Evolutionary conservation across 1,140 invertebrate genomes (phyloP).

Genomic region (Caenorhabditis brenneri): DNA sequence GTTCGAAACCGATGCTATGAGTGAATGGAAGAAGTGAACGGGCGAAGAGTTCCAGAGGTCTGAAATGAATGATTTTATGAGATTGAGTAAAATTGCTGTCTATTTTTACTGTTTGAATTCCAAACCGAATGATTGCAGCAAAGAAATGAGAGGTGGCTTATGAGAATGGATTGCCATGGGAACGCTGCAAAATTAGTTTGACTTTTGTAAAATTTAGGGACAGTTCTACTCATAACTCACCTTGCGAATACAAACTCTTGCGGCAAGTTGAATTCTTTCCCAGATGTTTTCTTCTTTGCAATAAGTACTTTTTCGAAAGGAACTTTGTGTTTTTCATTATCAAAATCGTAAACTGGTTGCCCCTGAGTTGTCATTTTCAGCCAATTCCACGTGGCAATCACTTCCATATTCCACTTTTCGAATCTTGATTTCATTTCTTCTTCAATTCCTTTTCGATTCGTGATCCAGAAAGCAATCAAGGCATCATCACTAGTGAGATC

Average conservation of each 20-base stretch:
- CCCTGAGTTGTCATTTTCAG: slow-evolving; percentile 82
- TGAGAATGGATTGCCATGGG: slow-evolving; percentile 89
- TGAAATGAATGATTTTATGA: slow-evolving; percentile 44
- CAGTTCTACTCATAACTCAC: not conserved
- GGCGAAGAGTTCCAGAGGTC: slow-evolving; percentile 83
- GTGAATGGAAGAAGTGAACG: slow-evolving; percentile 80
- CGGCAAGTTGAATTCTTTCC: not conserved
- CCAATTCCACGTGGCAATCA: slow-evolving; percentile 83
- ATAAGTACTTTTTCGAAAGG: slow-evolving; percentile 83
- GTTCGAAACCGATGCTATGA: slow-evolving; percentile 53
- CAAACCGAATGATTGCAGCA: slow-evolving; percentile 76
- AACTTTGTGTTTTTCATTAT: slow-evolving; percentile 78
- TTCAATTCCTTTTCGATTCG: slow-evolving; percentile 53
- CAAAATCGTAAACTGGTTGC: slow-evolving; percentile 78
- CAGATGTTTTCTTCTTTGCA: slow-evolving; percentile 72
- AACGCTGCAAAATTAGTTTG: slow-evolving; percentile 76
- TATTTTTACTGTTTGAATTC: slow-evolving; percentile 72
- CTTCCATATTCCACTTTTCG: slow-evolving; percentile 79
- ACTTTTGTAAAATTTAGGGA: not conserved
- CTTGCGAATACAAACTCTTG: slow-evolving; percentile 41
- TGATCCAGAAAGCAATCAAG: slow-evolving; percentile 61
- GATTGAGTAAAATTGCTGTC: not conserved
- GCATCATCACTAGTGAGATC: slow-evolving; percentile 40
- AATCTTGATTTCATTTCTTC: slow-evolving; percentile 79
- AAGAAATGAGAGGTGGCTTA: slow-evolving; percentile 80